Base-by-base conservation (phyloP, 1,140 invertebrate genomes). In the Musca domestica region DNA sequence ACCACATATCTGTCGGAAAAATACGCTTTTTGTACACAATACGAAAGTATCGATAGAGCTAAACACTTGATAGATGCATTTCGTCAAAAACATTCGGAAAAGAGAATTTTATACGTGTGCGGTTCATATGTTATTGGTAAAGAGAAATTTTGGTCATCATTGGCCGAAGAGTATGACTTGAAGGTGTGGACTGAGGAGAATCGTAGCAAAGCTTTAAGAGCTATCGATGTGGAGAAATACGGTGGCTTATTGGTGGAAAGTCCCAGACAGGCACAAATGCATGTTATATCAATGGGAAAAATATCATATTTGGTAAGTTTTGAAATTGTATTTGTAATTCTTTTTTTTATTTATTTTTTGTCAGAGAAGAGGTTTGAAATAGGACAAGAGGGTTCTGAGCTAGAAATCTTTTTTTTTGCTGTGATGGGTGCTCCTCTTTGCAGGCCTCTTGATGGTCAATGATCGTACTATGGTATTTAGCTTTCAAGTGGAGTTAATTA, bases 91-190 rank as follows among this genome's bases (percentile, higher is more conserved):
- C 72, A 83, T 64, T 17, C 83, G 3, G 25, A 64, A 34, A 76
- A 80, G 20, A 83, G 86, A 30, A 88, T 89, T 1, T 79, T 92
- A 2, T 86, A 92, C 64, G 85, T 91, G 0, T 90, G 89, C 79
- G 91, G 91, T 0, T 85, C 89, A 2, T 93, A 93, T 73, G 86
- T 88, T n/a, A 89, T 90, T 71, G 89, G 89, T 83, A 93, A 93
- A 76, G 91, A 93, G 77, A 89, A 89, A 69, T 87, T 93, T 65
- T 92, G 91, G 81, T 80, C 85, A 64, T 85, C 85, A 70, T 77
- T 92, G 65, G 88, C 90, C 0, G 81, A 88, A 14, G 83, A 85
- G 22, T 81, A 91, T 12, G 77, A 85, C 0, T 64, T 70, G 3
- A 84, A 86, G 63, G 85, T 92, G 25, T 91, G 87, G 87, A 76